Conservation (phyloP, 1,140 invertebrate genomes). For the Aphis gossypii region DNA sequence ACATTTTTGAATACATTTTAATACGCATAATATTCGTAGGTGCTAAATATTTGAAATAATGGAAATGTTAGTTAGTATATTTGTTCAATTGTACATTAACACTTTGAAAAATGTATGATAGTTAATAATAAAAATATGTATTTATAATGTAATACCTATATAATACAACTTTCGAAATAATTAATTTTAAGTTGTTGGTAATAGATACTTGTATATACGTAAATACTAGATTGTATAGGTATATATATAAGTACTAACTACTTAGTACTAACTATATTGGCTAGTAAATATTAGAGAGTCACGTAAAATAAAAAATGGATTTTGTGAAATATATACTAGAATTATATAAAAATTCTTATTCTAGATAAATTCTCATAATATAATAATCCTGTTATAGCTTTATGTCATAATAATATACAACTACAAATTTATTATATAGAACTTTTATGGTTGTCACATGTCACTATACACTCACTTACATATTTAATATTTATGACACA, state of each 20-base stretch:
- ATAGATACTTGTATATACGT: too few relatives aligned
- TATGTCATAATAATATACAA: background rate
- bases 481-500: background rate
- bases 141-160: background rate
- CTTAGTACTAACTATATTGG: background rate
- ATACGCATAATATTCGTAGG: too few relatives aligned
- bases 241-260: too few relatives aligned
- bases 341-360: conserved; percentile 28
- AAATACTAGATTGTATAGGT: too few relatives aligned
- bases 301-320: background rate
- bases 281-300: background rate
- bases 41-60: background rate
- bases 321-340: background rate
- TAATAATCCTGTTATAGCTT: conserved; percentile 37
- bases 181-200: background rate
- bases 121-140: background rate
- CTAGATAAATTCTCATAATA: conserved; percentile 24
- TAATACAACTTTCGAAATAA: conserved; percentile 9
- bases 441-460: background rate
- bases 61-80: too few relatives aligned
- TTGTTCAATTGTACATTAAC: background rate
- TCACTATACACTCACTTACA: background rate
- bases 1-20: background rate
- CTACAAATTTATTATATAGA: background rate
- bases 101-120: background rate